Evolutionary conservation across 2,797 vertebrate genomes (phyloP), one percentile per base, ranked within the genome.

Genomic region (Gouania willdenowi): DNA sequence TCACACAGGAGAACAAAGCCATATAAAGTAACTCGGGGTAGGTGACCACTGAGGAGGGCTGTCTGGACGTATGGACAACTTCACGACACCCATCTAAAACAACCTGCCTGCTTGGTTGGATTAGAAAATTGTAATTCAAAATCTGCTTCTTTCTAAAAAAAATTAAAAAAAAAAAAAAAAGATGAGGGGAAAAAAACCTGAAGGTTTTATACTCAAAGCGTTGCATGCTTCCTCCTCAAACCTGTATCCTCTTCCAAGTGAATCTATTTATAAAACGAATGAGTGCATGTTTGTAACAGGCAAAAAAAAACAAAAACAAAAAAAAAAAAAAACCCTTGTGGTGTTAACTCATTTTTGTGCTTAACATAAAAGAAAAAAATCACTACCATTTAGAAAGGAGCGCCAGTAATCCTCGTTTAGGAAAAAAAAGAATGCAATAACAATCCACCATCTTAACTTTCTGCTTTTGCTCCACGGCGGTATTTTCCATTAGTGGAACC

Each of bases 1-100:
- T 91, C 86, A 91, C 89, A 88, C 90, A 91, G 94, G 94, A 94
- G 93, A 92, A 91, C 91, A 94, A 96, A 99, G 97, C 97, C 97
- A 99, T 98, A 98, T 90, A 88, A 88, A 92, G 89, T 82, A 76
- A 73, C 77, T 78, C 25, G 47, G 79, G 80, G 71, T n/a, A n/a
- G 63, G 26, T 36, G 45, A 56, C 61, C 63, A 40, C 42, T 56
- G 63, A 66, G 50, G 41, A 5, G 26, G 48, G 66, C 48, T 42
- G 45, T 74, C 72, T 54, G 75, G 77, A 69, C 6, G 69, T 60
- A 26, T 38, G 75, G 75, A 76, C 78, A 75, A 65, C 55, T 63
- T 71, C 44, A 52, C 47, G 57, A 79, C 67, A 71, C 69, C 73
- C 57, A 77, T 80, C 79, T 77, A 80, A 77, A 83, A 79, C 18